A percentile compares a stretch with the other conserved stretches of the same genome.
Conservation (phyloP, 2,113 vertebrate species). For the Hydrolagus affinis region DNA sequence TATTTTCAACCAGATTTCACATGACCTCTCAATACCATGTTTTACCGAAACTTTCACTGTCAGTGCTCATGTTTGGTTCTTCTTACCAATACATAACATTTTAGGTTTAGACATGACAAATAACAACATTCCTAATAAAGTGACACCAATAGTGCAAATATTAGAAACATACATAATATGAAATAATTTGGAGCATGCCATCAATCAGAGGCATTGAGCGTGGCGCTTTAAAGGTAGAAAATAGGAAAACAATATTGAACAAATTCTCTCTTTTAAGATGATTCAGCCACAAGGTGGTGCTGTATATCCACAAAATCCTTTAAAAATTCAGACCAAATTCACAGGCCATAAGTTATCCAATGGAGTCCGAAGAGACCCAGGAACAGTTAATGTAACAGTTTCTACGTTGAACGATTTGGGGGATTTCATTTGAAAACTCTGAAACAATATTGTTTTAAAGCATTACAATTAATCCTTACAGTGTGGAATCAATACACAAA, state of each 20-base stretch:
- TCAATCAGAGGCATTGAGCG: not conserved
- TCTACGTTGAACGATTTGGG: too few species aligned
- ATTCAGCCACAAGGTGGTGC: not conserved
- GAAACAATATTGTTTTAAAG: too few species aligned
- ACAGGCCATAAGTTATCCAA: too few species aligned
- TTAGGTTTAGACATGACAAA: not conserved
- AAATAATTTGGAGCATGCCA: not conserved
- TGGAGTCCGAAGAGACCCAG: too few species aligned
- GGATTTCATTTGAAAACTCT: too few species aligned
- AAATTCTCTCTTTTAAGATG: not conserved
- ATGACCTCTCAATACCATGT: not conserved
- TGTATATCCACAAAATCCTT: too few species aligned
- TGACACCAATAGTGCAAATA: not conserved
- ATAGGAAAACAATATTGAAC: not conserved
- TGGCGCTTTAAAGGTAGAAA: too few species aligned
- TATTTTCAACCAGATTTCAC: not conserved
- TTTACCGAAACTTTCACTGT: not conserved
- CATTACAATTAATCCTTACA: constrained; percentile 3
- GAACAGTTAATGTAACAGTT: too few species aligned
- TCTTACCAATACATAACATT: not conserved
- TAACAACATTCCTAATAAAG: not conserved
- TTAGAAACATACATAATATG: not conserved
- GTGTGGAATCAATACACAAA: not conserved
- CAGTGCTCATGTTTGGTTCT: not conserved
- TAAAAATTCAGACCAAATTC: too few species aligned